A percentile compares a stretch with the other conserved stretches of the same genome.
Conservation (phyloP, 2,888 invertebrate genomes). For the Schizotus pectinicornis region DNA sequence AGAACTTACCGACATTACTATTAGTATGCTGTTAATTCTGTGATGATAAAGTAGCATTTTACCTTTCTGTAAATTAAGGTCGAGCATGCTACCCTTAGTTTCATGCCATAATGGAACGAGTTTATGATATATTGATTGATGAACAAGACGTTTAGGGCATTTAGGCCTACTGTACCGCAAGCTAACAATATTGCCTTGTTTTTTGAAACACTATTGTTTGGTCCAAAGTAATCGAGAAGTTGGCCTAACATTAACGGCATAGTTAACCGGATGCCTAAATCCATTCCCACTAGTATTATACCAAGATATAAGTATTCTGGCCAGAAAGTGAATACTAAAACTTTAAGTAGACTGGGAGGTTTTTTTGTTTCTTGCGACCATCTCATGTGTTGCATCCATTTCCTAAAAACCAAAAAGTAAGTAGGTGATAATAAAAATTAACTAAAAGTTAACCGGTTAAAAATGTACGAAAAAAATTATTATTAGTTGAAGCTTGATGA, state of each 20-base stretch:
- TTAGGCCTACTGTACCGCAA: slow-evolving; percentile 63
- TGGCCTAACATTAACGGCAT: slow-evolving; percentile 72
- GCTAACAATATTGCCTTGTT: slow-evolving; percentile 70
- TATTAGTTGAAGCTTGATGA: background rate
- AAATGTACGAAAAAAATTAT: too few relatives aligned
- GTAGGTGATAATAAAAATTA: background rate
- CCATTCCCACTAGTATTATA: slow-evolving; percentile 67
- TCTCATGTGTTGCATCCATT: slow-evolving; percentile 71
- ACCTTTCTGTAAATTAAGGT: slow-evolving; percentile 88
- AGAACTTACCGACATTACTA: too few relatives aligned
- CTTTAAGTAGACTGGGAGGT: slow-evolving; percentile 69
- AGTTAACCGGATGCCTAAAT: slow-evolving; percentile 65
- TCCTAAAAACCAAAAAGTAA: slow-evolving; percentile 60
- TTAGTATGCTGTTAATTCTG: too few relatives aligned
- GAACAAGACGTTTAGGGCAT: slow-evolving; percentile 64
- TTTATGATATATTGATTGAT: slow-evolving; percentile 72
- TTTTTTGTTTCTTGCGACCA: slow-evolving; percentile 63
- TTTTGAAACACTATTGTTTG: slow-evolving; percentile 59
- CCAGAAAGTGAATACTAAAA: slow-evolving; percentile 72
- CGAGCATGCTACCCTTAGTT: slow-evolving; percentile 80
- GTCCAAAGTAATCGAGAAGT: slow-evolving; percentile 70
- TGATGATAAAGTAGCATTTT: too few relatives aligned
- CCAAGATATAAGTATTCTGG: slow-evolving; percentile 69
- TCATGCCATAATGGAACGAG: slow-evolving; percentile 80
- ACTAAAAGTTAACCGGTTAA: too few relatives aligned